Base-by-base conservation (phyloP, 2,797 vertebrate genomes). In the Ciconia nigra region DNA sequence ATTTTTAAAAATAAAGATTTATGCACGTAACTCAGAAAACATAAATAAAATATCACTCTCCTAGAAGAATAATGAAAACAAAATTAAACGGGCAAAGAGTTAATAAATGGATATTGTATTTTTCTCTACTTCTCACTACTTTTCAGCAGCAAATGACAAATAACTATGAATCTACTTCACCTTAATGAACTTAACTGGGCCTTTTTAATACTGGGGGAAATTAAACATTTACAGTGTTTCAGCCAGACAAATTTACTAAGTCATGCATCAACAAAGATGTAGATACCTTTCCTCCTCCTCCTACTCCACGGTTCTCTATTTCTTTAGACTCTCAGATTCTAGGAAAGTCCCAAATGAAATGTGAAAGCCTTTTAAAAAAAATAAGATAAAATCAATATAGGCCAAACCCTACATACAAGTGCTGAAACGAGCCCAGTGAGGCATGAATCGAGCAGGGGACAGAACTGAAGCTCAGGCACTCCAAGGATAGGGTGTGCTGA, bases 11-110 rank as follows among this genome's bases (percentile, higher is more conserved):
- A 61, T 41, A 57, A 59, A 66, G 66, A 91, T 97, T 96, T 96
- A 95, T 78, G 92, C 35, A 24, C 33, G 6, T 77, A 85, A 87
- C 79, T 92, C 46, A 3, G 47, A 16, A 62, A 70, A 35, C 94
- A 94, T 96, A 97, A 97, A 97, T 97, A 97, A 98, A 97, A 95
- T 42, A 94, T 82, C 61, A 61, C 82, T 95, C 76, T 89, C 49
- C 85, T 74, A 74, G 73, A 95, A 84, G 73, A 85, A 93, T 70
- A 86, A 93, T 31, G 37, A 51, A 89, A 95, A 93, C 65, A 79
- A 96, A 96, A 96, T 90, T 93, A 69, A 35, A 77, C 88, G 80
- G 84, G 55, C 83, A 94, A 97, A 92, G 42, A 91, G 85, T 39
- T 16, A 93, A 69, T 61, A 85, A 81, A 25, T 67, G 39, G 93